A percentile compares a stretch with the other conserved stretches of the same genome.
These are phyloP conservation scores for Tauraco erythrolophus DNA, from an alignment of 2,113 vertebrate genomes.

Conservation along the genomic window DNA sequence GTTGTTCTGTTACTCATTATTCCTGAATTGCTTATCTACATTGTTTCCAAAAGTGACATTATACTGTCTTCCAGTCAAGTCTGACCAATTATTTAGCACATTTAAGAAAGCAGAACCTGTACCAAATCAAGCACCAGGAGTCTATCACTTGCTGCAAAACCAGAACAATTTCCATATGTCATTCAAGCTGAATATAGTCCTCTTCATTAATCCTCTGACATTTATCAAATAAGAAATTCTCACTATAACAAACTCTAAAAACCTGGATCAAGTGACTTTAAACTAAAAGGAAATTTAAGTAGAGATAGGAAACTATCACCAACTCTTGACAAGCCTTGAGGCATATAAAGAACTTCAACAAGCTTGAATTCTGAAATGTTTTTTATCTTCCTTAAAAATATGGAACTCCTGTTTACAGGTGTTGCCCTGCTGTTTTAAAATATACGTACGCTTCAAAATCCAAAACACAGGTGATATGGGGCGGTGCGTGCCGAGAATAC, in stretches of 20 bases:
- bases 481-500: accelerated
- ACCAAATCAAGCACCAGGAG: conserved; percentile 3
- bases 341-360: neutral
- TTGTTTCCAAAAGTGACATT: conserved; percentile 37
- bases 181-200: neutral
- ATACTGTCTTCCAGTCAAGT: conserved; percentile 7
- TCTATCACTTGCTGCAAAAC: neutral
- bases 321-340: neutral
- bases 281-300: neutral
- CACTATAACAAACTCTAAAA: neutral
- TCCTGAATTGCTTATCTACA: conserved; percentile 22
- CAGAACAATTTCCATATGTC: conserved; percentile 15
- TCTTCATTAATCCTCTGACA: neutral
- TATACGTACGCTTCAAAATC: neutral
- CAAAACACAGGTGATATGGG: neutral
- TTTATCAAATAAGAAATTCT: neutral
- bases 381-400: neutral
- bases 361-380: neutral
- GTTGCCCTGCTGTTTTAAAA: neutral
- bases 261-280: neutral
- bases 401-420: neutral
- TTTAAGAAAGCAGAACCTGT: conserved; percentile 22
- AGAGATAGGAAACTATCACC: neutral
- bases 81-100: conserved; percentile 56
- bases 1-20: conserved; percentile 44